A percentile compares a stretch with the other conserved stretches of the same genome.
Conservation (phyloP, 2,797 vertebrate species). For the Pangasius macronema region DNA sequence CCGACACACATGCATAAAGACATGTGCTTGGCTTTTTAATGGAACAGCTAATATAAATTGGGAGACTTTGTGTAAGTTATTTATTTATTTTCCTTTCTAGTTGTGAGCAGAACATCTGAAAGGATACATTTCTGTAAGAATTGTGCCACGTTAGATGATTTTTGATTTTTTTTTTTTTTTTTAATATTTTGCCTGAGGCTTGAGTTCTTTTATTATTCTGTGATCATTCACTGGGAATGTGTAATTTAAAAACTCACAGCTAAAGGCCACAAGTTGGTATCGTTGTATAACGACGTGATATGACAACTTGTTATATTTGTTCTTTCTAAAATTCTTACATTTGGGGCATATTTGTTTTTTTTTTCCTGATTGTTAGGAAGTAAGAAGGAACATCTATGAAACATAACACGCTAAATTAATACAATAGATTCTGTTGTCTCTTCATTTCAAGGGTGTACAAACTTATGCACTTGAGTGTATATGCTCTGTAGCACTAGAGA, state of each 20-base stretch:
- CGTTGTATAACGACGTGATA: neutral
- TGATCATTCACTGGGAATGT: neutral
- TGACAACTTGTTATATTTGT: neutral
- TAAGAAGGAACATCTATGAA: neutral
- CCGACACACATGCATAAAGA: neutral
- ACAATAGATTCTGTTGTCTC: no score
- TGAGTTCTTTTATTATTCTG: neutral
- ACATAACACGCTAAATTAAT: no score
- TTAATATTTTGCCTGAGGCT: neutral
- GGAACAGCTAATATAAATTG: neutral
- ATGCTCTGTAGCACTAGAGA: neutral
- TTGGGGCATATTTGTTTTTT: neutral
- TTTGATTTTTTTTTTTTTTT: neutral
- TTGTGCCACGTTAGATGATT: neutral
- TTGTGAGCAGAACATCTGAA: neutral
- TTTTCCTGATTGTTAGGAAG: neutral
- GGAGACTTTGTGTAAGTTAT: conserved; percentile 31
- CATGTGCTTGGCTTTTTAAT: neutral
- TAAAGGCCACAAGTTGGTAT: neutral
- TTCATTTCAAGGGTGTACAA: no score
- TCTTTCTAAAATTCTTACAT: no score
- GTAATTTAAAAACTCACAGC: neutral
- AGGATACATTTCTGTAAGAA: neutral
- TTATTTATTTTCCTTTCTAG: neutral
- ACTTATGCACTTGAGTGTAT: neutral